Evolutionary conservation across 2,888 invertebrate species (phyloP).

Genomic region (Micropterix aruncella): DNA sequence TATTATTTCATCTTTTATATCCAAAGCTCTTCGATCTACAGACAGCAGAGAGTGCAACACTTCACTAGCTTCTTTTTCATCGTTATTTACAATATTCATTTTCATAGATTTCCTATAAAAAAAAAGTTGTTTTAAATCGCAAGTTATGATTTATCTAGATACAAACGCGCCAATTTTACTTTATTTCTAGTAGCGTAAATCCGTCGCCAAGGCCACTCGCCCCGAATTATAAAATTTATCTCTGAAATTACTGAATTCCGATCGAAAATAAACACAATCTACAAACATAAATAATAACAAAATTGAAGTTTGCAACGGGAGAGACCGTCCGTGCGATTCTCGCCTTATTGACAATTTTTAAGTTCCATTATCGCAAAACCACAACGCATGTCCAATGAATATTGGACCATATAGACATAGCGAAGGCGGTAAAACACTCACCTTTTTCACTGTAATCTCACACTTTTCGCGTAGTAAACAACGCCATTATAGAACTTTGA

Average conservation of each 20-base stretch:
- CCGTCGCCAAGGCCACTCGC: constrained; percentile 19
- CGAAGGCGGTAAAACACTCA: constrained; percentile 36
- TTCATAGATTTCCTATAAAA: no score
- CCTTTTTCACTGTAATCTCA: constrained; percentile 29
- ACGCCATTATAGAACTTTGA: no score
- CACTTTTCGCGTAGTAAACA: no score
- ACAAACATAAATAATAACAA: constrained; percentile 17
- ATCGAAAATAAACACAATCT: constrained; percentile 44
- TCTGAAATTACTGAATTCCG: no score
- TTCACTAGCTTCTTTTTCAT: constrained; percentile 58
- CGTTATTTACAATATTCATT: constrained; percentile 50
- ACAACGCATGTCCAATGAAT: constrained; percentile 44
- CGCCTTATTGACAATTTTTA: constrained; percentile 46
- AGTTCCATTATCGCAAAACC: constrained; percentile 45
- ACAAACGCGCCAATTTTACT: constrained; percentile 15
- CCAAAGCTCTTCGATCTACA: constrained; percentile 49
- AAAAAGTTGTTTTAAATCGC: no score
- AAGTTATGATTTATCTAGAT: constrained; percentile 14
- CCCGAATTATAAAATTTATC: no score
- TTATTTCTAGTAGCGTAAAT: constrained; percentile 19
- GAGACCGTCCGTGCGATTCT: constrained; percentile 45
- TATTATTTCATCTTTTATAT: constrained; percentile 37
- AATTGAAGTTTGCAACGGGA: no score
- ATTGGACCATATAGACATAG: constrained; percentile 44
- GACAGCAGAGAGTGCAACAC: constrained; percentile 51